Evolutionary conservation across 1,140 invertebrate genomes (phyloP).

Genomic region (Capitella teleta): DNA sequence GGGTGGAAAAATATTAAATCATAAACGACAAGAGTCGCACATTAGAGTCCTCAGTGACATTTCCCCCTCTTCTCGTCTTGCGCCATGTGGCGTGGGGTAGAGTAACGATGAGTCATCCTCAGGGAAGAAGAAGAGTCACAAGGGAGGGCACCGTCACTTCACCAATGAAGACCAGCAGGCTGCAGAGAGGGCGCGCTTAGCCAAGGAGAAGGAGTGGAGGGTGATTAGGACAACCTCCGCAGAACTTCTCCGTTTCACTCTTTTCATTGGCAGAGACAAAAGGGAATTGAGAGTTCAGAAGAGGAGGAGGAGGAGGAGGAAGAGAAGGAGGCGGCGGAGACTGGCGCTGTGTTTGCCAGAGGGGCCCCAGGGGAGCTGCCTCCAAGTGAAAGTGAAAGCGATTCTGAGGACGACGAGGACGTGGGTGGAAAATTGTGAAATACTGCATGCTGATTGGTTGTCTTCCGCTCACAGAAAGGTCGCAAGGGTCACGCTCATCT

Average conservation of each 20-base stretch:
- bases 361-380: slow-evolving; percentile 15
- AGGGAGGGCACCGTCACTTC: slow-evolving; percentile 81
- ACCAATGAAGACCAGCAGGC: slow-evolving; percentile 87
- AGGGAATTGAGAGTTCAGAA: slow-evolving; percentile 42
- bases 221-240: slow-evolving; percentile 32
- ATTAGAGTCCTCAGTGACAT: too few relatives aligned
- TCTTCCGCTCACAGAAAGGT: not conserved
- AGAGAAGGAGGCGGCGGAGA: slow-evolving; percentile 20
- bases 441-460: slow-evolving; percentile 7
- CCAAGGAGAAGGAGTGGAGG: slow-evolving; percentile 57
- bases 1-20: too few relatives aligned
- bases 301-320: slow-evolving; percentile 32
- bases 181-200: slow-evolving; percentile 66
- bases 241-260: slow-evolving; percentile 7
- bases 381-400: slow-evolving; percentile 19
- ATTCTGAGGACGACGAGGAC: slow-evolving; percentile 9
- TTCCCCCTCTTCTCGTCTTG: too few relatives aligned
- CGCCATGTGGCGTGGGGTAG: too few relatives aligned
- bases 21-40: too few relatives aligned
- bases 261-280: too few relatives aligned
- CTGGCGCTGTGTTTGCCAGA: slow-evolving; percentile 13
- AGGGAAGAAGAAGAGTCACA: slow-evolving; percentile 48
- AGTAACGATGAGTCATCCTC: too few relatives aligned
- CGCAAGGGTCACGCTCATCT: not conserved
- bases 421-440: not conserved